phyloP scores from a whole-genome alignment of 2,113 vertebrate species.

The Petromus typicus region DNA sequence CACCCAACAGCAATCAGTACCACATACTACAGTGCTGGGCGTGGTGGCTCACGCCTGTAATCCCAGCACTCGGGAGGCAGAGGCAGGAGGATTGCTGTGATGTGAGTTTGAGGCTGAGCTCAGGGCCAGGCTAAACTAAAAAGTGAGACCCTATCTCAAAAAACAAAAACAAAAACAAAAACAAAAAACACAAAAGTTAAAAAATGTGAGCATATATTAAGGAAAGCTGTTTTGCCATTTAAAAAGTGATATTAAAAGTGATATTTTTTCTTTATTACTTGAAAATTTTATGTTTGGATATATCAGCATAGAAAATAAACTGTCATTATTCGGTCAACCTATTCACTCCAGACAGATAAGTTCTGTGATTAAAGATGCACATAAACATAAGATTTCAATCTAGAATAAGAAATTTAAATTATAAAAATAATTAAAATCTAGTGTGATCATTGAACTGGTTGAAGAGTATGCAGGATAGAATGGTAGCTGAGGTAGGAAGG shows the following conservation, averaged over 20 bases:
- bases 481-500: not conserved
- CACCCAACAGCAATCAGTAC: too few relatives aligned
- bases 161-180: too few relatives aligned
- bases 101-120: too few relatives aligned
- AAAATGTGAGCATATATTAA: not conserved
- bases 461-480: not conserved
- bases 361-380: not conserved
- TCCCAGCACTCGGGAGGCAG: too few relatives aligned
- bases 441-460: not conserved
- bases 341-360: not conserved
- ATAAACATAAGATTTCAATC: not conserved
- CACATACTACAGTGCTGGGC: too few relatives aligned
- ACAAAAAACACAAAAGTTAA: too few relatives aligned
- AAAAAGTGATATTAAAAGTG: not conserved
- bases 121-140: too few relatives aligned
- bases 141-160: too few relatives aligned
- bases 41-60: too few relatives aligned
- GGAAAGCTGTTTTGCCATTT: constrained; percentile 11
- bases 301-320: not conserved
- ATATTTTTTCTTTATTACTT: not conserved
- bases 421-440: not conserved
- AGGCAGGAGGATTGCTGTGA: too few relatives aligned
- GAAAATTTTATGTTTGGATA: not conserved
- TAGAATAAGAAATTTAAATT: not conserved
- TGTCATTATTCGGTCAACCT: not conserved